Percentiles rank a stretch among this genome's conserved stretches.
Conservation (phyloP, 1,140 invertebrate species). For the Drosophila busckii region DNA sequence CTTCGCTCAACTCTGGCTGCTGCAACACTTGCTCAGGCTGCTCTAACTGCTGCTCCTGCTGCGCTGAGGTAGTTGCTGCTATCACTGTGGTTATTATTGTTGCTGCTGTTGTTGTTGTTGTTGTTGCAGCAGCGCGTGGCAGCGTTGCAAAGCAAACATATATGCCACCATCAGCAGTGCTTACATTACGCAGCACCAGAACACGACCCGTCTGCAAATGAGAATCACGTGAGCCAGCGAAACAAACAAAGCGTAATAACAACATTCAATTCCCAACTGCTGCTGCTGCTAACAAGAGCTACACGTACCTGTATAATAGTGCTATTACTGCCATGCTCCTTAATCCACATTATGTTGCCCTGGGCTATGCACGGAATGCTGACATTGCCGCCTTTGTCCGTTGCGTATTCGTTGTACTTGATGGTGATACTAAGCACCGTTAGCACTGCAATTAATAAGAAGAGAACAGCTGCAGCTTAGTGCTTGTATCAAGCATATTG, state of each 20-base stretch:
- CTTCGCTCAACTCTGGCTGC: not conserved
- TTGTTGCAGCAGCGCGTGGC: slow-evolving; percentile 29
- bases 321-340: slow-evolving; percentile 67
- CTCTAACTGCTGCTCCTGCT: not conserved
- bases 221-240: not conserved
- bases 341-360: slow-evolving; percentile 74
- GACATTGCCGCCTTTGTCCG: slow-evolving; percentile 75
- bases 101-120: slow-evolving; percentile 20
- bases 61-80: slow-evolving; percentile 9
- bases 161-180: slow-evolving; percentile 57
- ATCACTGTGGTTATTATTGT: slow-evolving; percentile 13
- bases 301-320: slow-evolving; percentile 65
- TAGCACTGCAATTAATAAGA: slow-evolving; percentile 58
- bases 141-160: slow-evolving; percentile 72
- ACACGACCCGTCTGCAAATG: slow-evolving; percentile 58
- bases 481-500: too few species aligned
- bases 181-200: slow-evolving; percentile 67
- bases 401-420: slow-evolving; percentile 78
- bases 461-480: too few species aligned
- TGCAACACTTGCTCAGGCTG: not conserved
- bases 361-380: slow-evolving; percentile 74
- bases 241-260: not conserved
- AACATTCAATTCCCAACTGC: not conserved
- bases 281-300: not conserved
- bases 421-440: slow-evolving; percentile 74